These are phyloP conservation scores for Mustela nigripes DNA, from an alignment of 2,113 vertebrate species.

Conservation along the genomic window DNA sequence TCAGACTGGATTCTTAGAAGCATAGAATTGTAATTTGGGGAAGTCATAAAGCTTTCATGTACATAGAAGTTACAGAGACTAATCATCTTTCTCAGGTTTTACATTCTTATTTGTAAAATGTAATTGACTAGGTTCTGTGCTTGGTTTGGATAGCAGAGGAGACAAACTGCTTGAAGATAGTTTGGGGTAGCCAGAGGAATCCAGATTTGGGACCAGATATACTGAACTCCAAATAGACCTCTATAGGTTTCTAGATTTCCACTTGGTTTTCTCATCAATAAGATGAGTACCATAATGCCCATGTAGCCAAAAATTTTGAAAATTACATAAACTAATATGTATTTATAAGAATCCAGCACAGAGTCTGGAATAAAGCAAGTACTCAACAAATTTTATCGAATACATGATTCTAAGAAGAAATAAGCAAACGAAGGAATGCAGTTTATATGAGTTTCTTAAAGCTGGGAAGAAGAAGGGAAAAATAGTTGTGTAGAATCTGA, in stretches of 20 bases:
- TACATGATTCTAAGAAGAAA: not conserved
- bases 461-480: not conserved
- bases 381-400: not conserved
- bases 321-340: not conserved
- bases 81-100: conserved; percentile 27
- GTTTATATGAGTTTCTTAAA: not conserved
- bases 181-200: not conserved
- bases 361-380: not conserved
- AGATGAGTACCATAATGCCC: not conserved
- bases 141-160: not conserved
- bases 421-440: not conserved
- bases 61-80: not conserved
- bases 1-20: conserved; percentile 25
- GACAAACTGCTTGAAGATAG: not conserved
- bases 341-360: not conserved
- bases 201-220: no score
- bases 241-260: not conserved
- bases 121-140: not conserved
- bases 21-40: conserved; percentile 14
- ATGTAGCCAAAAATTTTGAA: not conserved
- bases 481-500: not conserved
- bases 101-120: not conserved
- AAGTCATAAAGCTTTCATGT: conserved; percentile 34
- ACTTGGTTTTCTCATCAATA: not conserved
- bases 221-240: not conserved